Evolutionary conservation across 2,888 invertebrate genomes (phyloP).

Genomic region (Erpobdella octoculata): DNA sequence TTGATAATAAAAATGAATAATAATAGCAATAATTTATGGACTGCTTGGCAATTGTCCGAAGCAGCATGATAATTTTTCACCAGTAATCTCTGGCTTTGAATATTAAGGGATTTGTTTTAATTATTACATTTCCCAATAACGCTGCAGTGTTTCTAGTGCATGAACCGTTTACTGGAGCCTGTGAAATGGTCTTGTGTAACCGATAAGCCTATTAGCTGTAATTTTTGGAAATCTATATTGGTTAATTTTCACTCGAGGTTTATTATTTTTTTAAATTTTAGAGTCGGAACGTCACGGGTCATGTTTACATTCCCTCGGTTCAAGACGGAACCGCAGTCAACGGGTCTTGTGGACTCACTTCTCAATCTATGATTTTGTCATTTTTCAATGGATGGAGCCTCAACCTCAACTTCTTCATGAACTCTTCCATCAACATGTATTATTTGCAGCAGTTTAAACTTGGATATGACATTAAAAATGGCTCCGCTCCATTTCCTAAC

Average conservation of each 20-base stretch:
- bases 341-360: not conserved
- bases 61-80: no score
- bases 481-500: not conserved
- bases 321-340: not conserved
- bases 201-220: not conserved
- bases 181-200: not conserved
- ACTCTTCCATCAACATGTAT: not conserved
- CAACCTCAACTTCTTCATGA: not conserved
- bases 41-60: no score
- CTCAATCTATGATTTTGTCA: conserved; percentile 11
- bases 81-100: no score
- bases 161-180: not conserved
- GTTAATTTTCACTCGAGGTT: not conserved
- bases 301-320: not conserved
- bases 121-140: no score
- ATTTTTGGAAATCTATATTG: not conserved
- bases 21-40: no score
- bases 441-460: not conserved
- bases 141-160: no score
- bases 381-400: conserved; percentile 18
- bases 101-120: no score
- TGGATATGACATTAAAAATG: not conserved
- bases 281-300: not conserved
- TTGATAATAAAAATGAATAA: no score
- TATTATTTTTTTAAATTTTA: not conserved